Conservation (phyloP, 1,140 invertebrate genomes). For the Ceratina calcarata region DNA sequence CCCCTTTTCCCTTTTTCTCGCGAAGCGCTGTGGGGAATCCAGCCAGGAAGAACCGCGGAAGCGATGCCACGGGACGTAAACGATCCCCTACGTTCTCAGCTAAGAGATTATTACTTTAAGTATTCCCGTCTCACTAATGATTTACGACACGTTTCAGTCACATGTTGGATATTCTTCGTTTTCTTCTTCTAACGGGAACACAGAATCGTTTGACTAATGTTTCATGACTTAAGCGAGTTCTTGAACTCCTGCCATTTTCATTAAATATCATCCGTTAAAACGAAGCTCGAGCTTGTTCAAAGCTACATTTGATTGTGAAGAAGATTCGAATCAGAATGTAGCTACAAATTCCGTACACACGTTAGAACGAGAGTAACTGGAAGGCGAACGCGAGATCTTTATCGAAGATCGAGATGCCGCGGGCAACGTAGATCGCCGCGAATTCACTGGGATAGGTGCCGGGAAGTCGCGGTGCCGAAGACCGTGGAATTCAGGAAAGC, state of each 20-base stretch:
- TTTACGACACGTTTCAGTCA: background rate
- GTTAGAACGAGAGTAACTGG: background rate
- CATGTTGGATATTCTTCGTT: background rate
- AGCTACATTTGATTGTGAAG: background rate
- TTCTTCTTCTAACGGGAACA: background rate
- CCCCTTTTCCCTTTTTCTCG: constrained; percentile 4
- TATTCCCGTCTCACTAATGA: background rate
- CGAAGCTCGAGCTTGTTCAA: no score
- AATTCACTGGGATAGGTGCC: constrained; percentile 33
- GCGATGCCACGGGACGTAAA: constrained; percentile 23
- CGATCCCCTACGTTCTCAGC: background rate
- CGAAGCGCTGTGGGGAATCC: background rate
- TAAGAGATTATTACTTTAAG: constrained; percentile 30
- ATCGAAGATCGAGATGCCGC: background rate
- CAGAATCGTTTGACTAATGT: background rate
- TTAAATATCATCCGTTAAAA: no score
- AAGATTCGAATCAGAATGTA: background rate
- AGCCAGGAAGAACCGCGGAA: background rate
- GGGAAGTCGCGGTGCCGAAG: background rate
- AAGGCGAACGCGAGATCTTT: background rate
- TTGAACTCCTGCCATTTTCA: no score
- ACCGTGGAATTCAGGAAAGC: constrained; percentile 60
- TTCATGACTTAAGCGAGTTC: no score
- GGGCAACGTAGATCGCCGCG: constrained; percentile 6
- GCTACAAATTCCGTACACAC: background rate